A percentile compares a stretch with the other conserved stretches of the same genome.
Conservation (phyloP, 2,888 invertebrate species). For the Polymixis lichenea region DNA sequence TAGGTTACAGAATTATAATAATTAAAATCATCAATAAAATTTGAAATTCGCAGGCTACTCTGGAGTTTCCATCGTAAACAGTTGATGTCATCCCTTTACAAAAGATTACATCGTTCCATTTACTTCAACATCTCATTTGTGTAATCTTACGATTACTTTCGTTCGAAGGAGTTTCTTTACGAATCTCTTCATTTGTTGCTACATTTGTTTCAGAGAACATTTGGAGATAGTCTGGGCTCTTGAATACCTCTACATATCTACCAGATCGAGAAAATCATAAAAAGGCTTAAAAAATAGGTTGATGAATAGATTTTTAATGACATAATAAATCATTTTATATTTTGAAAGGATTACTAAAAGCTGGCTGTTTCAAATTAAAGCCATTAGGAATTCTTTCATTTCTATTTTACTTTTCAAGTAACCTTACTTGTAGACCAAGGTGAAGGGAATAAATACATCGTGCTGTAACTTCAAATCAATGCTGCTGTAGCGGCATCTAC, state of each 20-base stretch:
- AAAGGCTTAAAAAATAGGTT: background rate
- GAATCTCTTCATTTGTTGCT: conserved; percentile 22
- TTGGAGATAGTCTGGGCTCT: background rate
- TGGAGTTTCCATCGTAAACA: background rate
- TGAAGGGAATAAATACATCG: no score
- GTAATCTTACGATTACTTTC: conserved; percentile 32
- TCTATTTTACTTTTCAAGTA: background rate
- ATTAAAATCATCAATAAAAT: no score
- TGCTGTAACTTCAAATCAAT: no score
- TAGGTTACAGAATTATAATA: no score
- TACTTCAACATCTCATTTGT: conserved; percentile 25
- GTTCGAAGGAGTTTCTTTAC: conserved; percentile 25
- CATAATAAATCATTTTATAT: background rate
- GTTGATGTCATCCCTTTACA: conserved; percentile 26
- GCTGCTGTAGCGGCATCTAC: no score
- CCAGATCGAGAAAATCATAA: background rate
- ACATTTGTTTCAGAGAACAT: conserved; percentile 11
- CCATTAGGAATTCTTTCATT: background rate
- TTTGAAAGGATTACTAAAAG: background rate
- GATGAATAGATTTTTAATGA: background rate
- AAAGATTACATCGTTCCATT: conserved; percentile 24
- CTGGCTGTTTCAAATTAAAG: no score
- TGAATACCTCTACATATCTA: background rate
- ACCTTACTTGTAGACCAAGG: no score
- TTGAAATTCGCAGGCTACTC: no score